Percentiles rank a stretch among this genome's conserved stretches.
These are phyloP conservation scores for Oplegnathus fasciatus DNA, from an alignment of 2,113 vertebrate species.

Conservation along the genomic window DNA sequence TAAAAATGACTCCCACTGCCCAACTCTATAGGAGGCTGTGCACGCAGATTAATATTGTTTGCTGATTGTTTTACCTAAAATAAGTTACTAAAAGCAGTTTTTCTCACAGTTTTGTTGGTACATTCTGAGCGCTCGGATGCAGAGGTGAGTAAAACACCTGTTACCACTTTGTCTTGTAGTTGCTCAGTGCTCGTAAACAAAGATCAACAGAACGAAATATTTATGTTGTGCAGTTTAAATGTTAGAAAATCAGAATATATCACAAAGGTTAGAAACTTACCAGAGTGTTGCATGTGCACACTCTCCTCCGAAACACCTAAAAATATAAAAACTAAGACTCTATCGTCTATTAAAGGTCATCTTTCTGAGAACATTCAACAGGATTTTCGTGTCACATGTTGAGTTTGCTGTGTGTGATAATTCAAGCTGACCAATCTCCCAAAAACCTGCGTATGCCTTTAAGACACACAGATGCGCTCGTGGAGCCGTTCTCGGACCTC, in stretches of 20 bases:
- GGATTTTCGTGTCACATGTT: not conserved
- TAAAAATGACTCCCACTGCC: too few species aligned
- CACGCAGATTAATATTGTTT: too few species aligned
- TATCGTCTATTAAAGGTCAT: not conserved
- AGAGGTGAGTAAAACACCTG: conserved; percentile 10
- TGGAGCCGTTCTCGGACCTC: conserved; percentile 39
- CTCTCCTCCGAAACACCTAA: not conserved
- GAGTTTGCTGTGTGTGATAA: not conserved
- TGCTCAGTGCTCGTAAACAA: not conserved
- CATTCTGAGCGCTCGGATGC: not conserved
- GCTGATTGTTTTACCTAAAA: too few species aligned
- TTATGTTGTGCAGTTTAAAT: not conserved
- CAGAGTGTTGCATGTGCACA: not conserved
- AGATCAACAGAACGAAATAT: not conserved
- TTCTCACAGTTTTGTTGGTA: not conserved
- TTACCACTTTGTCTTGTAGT: not conserved
- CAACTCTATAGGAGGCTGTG: too few species aligned
- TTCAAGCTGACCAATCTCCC: not conserved
- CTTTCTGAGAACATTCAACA: not conserved
- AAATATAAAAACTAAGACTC: too few species aligned
- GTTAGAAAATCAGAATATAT: not conserved
- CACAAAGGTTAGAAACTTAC: not conserved
- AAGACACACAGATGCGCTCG: conserved; percentile 67
- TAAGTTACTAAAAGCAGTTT: not conserved
- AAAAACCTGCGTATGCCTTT: conserved; percentile 46